A percentile compares a stretch with the other conserved stretches of the same genome.
phyloP scores from a whole-genome alignment of 2,888 invertebrate genomes.

The Caenorhabditis japonica region DNA sequence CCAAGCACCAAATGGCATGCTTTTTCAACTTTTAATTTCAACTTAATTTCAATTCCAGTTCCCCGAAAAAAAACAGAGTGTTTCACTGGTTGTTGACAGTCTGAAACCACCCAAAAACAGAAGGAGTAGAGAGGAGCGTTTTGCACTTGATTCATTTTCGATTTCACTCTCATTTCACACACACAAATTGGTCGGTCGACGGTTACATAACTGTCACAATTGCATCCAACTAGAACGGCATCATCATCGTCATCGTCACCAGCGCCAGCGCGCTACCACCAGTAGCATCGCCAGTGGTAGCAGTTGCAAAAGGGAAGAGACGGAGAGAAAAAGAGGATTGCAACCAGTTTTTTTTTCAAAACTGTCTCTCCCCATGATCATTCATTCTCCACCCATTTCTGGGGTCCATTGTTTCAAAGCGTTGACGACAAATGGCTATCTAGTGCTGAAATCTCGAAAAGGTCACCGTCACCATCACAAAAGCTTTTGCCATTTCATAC shows the following conservation, averaged over 20 bases:
- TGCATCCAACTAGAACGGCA: slow-evolving; percentile 46
- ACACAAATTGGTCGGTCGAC: slow-evolving; percentile 34
- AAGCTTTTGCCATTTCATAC: slow-evolving; percentile 3
- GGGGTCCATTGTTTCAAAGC: slow-evolving; percentile 41
- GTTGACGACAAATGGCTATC: slow-evolving; percentile 40
- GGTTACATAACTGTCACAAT: slow-evolving; percentile 48
- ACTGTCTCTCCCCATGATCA: no score
- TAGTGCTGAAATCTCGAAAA: slow-evolving; percentile 36
- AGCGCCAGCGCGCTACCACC: no score
- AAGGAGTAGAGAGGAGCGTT: no score
- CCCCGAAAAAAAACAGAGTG: no score
- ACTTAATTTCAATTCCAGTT: background rate
- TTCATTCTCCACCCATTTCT: slow-evolving; percentile 8
- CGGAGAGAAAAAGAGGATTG: background rate
- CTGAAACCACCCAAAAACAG: no score
- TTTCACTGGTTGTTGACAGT: no score
- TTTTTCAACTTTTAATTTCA: slow-evolving; percentile 15
- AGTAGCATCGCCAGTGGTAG: no score
- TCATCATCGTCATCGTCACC: no score
- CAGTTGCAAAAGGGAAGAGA: background rate
- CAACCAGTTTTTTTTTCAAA: slow-evolving; percentile 45
- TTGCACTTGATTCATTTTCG: slow-evolving; percentile 38
- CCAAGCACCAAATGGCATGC: no score
- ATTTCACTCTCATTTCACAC: no score
- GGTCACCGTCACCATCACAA: slow-evolving; percentile 29